phyloP scores from a whole-genome alignment of 2,113 vertebrate genomes.

The Anthoscopus minutus region DNA sequence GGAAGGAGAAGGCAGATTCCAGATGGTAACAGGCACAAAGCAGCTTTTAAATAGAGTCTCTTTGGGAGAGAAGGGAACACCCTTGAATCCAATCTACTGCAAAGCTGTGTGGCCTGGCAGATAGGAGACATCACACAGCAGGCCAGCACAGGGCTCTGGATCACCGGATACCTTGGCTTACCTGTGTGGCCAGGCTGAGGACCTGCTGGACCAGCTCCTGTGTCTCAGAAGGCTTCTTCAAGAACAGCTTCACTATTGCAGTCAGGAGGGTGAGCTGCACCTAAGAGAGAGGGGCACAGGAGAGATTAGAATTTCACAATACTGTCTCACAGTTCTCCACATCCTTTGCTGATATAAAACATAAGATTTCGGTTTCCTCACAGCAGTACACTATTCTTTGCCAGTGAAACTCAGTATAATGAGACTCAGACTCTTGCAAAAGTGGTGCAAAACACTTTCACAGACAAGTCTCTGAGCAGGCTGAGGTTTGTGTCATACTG shows the following conservation, averaged over 20 bases:
- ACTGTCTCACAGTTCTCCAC: background rate
- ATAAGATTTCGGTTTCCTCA: background rate
- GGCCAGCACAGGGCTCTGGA: background rate
- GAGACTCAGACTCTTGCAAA: background rate
- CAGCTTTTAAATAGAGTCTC: background rate
- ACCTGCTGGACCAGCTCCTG: constrained; percentile 96
- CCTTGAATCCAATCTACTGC: background rate
- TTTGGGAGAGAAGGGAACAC: constrained; percentile 68
- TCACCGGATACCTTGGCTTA: constrained; percentile 51
- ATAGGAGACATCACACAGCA: background rate
- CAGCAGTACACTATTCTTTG: background rate
- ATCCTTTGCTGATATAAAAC: background rate
- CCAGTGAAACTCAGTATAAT: background rate
- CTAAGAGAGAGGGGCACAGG: constrained; percentile 45
- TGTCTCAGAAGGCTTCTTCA: constrained; percentile 96
- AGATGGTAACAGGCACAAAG: background rate
- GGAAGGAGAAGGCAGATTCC: background rate
- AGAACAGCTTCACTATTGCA: constrained; percentile 93
- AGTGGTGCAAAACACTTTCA: background rate
- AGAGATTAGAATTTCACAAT: background rate
- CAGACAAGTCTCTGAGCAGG: background rate
- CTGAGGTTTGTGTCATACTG: background rate
- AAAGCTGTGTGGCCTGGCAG: background rate
- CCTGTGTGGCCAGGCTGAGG: constrained; percentile 95
- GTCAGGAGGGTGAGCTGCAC: constrained; percentile 94